Evolutionary conservation across 1,140 invertebrate genomes (phyloP).

Genomic region (Phenacoccus solenopsis): DNA sequence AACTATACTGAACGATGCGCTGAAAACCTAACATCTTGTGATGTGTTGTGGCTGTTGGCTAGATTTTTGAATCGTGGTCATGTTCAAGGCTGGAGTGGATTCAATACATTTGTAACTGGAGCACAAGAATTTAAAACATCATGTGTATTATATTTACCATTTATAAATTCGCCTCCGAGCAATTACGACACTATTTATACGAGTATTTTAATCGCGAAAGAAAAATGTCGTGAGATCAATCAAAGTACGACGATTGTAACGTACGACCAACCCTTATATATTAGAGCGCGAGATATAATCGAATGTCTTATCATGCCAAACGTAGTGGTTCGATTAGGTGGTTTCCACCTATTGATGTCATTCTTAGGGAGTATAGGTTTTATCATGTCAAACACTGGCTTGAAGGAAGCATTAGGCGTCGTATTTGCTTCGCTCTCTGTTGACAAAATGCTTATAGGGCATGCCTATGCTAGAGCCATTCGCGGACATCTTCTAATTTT

Average conservation of each 20-base stretch:
- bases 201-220: background rate
- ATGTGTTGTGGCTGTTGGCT: too few relatives aligned
- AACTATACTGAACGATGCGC: too few relatives aligned
- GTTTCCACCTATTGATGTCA: constrained; percentile 23
- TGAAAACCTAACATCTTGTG: too few relatives aligned
- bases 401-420: constrained; percentile 26
- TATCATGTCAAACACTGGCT: constrained; percentile 25
- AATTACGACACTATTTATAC: background rate
- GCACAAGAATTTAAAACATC: background rate
- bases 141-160: constrained; percentile 6
- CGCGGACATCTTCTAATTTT: constrained; percentile 32
- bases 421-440: constrained; percentile 32
- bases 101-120: background rate
- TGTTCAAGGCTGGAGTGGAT: constrained; percentile 7
- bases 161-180: background rate
- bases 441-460: constrained; percentile 33
- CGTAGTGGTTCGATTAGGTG: background rate
- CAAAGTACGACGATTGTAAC: constrained; percentile 14
- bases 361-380: constrained; percentile 26
- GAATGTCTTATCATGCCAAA: background rate
- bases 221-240: background rate
- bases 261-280: constrained; percentile 14
- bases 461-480: constrained; percentile 31
- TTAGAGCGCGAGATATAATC: constrained; percentile 6
- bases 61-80: background rate